A percentile compares a stretch with the other conserved stretches of the same genome.
Evolutionary conservation across 1,140 invertebrate species (phyloP).

Genomic region (Drusus annulatus): DNA sequence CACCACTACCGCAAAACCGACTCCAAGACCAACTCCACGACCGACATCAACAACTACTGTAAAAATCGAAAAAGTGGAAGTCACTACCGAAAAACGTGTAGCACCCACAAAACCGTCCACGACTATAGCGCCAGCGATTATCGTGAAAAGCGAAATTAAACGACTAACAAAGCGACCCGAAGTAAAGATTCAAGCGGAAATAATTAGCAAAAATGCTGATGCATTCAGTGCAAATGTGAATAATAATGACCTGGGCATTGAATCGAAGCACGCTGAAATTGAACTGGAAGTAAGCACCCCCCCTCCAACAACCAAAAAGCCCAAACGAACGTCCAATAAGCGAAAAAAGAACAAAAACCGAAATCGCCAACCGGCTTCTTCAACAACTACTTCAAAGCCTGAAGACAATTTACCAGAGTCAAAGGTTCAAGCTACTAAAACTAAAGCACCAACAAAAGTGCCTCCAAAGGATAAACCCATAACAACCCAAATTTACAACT

Average conservation of each 20-base stretch:
- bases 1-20: conserved; percentile 58
- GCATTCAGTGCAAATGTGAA: conserved; percentile 70
- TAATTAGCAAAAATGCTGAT: neutral
- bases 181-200: neutral
- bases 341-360: conserved; percentile 70
- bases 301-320: conserved; percentile 69
- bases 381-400: conserved; percentile 65
- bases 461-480: conserved; percentile 71
- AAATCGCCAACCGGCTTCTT: conserved; percentile 64
- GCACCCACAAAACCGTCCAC: neutral
- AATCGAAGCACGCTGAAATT: conserved; percentile 65
- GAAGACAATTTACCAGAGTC: conserved; percentile 70
- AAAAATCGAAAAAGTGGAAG: neutral
- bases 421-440: conserved; percentile 68
- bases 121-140: neutral
- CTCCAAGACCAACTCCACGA: conserved; percentile 59
- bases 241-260: conserved; percentile 67
- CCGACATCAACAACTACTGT: conserved; percentile 1
- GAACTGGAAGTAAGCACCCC: conserved; percentile 71
- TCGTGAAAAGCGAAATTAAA: conserved; percentile 14
- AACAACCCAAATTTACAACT: conserved; percentile 83
- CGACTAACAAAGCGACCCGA: neutral
- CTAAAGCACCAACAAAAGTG: conserved; percentile 69
- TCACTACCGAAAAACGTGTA: neutral
- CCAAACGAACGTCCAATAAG: conserved; percentile 65